Conservation (phyloP, 2,797 vertebrate genomes). For the Enteromius anoplus region DNA sequence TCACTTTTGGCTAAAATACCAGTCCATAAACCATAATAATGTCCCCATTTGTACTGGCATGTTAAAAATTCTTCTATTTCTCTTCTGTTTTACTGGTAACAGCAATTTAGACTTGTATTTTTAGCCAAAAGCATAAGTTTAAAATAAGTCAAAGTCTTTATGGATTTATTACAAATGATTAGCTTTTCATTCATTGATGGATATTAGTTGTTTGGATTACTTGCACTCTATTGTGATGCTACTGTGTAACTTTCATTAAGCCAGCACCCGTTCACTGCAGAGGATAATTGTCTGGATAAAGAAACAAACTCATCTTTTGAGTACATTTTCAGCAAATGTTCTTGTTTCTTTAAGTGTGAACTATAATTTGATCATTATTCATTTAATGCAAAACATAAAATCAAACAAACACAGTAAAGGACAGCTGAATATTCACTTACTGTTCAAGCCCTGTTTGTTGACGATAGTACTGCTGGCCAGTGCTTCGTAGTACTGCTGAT, state of each 20-base stretch:
- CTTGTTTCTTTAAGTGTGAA: neutral
- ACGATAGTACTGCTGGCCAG: conserved; percentile 95
- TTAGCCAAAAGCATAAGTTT: neutral
- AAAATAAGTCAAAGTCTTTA: neutral
- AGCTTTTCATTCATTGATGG: neutral
- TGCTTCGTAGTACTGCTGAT: conserved; percentile 98
- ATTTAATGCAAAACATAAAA: neutral
- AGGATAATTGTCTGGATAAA: neutral
- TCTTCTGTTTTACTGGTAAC: neutral
- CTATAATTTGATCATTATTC: neutral
- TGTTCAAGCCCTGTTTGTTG: conserved; percentile 98
- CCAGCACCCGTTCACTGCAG: neutral
- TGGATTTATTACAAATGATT: neutral
- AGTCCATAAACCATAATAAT: neutral
- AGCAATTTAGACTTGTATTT: neutral
- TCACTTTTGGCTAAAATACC: too few species aligned
- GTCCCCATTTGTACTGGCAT: neutral
- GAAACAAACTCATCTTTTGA: neutral
- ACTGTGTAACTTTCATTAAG: neutral
- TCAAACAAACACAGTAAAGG: neutral
- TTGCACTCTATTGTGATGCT: neutral
- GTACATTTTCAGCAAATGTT: neutral
- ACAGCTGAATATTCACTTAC: conserved; percentile 75
- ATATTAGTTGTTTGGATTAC: neutral
- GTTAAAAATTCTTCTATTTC: neutral